Evolutionary conservation across 2,888 invertebrate genomes (phyloP).

Genomic region (Linnaemya vulpina): DNA sequence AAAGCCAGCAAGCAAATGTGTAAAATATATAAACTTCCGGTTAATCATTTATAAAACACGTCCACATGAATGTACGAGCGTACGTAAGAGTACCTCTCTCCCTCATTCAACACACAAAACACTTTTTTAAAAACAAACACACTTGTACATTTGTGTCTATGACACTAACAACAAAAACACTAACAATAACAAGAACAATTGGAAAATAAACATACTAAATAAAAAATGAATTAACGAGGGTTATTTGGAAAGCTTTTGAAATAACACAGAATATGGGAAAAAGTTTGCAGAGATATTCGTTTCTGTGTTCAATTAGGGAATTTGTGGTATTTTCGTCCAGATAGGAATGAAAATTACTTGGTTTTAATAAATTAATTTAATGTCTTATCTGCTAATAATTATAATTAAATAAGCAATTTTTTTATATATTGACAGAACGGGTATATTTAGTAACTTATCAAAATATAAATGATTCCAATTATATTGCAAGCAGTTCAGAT

Average conservation of each 20-base stretch:
- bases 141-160: constrained; percentile 48
- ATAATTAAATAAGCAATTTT: too few relatives aligned
- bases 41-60: constrained; percentile 65
- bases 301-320: too few relatives aligned
- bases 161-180: constrained; percentile 34
- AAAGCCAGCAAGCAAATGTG: constrained; percentile 42
- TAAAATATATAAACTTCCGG: constrained; percentile 67
- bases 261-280: not conserved
- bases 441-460: too few relatives aligned
- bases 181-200: constrained; percentile 42
- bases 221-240: constrained; percentile 54
- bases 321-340: too few relatives aligned
- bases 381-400: too few relatives aligned
- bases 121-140: constrained; percentile 56
- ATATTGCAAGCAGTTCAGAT: too few relatives aligned
- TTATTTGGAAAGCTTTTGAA: constrained; percentile 17
- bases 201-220: constrained; percentile 41
- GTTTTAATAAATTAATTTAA: too few relatives aligned
- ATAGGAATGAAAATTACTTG: too few relatives aligned
- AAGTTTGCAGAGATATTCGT: too few relatives aligned
- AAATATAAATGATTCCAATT: too few relatives aligned
- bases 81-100: constrained; percentile 31
- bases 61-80: not conserved
- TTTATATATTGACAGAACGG: too few relatives aligned
- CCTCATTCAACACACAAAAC: constrained; percentile 13